Conservation (phyloP, 2,113 vertebrate genomes). For the Gallinago media region DNA sequence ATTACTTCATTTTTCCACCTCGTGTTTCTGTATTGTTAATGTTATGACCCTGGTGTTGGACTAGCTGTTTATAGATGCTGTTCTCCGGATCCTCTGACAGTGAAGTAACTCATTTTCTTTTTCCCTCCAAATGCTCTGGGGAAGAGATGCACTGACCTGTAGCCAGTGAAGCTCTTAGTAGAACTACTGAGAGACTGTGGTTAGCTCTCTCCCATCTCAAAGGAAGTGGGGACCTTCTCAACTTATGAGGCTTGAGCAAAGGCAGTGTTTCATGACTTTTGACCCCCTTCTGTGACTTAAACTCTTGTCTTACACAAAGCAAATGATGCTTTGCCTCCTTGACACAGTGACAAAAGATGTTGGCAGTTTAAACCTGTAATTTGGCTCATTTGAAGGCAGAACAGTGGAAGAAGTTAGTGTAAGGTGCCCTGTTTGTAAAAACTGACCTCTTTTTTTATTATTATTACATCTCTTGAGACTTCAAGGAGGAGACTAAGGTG, state of each 20-base stretch:
- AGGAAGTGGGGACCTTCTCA: neutral
- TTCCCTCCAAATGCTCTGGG: neutral
- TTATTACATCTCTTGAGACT: neutral
- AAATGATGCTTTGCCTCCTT: neutral
- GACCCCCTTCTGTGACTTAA: neutral
- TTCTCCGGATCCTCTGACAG: neutral
- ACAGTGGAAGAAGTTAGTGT: neutral
- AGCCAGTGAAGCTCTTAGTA: neutral
- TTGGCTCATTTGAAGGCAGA: neutral
- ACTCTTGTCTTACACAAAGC: neutral
- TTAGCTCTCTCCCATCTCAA: neutral
- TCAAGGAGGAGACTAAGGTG: neutral
- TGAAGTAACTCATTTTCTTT: neutral
- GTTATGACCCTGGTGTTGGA: neutral
- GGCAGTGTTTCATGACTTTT: neutral
- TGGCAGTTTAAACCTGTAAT: neutral
- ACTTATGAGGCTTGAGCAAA: neutral
- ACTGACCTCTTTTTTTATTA: neutral
- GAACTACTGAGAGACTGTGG: neutral
- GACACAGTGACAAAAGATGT: neutral
- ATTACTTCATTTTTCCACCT: neutral
- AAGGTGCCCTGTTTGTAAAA: neutral
- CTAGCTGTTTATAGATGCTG: neutral
- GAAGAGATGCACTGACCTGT: neutral
- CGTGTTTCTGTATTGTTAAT: rapidly evolving